Base-by-base conservation (phyloP, 2,888 invertebrate genomes). In the Falcaria lacertinaria region DNA sequence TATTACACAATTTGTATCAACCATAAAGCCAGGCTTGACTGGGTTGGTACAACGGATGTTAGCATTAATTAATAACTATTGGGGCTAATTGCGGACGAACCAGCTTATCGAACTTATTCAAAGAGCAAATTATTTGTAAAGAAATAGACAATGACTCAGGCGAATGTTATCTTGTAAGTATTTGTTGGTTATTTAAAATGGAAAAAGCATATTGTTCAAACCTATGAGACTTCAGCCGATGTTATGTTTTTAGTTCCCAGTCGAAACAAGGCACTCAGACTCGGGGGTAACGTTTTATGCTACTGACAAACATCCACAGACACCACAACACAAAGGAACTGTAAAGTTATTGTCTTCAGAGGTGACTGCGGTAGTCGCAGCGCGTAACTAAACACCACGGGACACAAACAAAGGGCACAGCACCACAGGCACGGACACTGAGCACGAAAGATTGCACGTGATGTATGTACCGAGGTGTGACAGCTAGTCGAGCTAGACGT, bases 321-420 rank as follows among this genome's bases (percentile, higher is more conserved):
- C 71, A 66, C 67, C 67, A 69, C 66, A 64, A 70, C 78, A 87
- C 86, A 87, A 84, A 84, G 86, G 74, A 75, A 68, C 60, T 51
- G 62, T 56, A 69, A 65, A 59, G 56, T 64, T 71, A 69, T 74
- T 73, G 69, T 72, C 55, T 63, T 56, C 48, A 44, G 45, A 64
- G 57, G 43, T 45, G 50, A 60, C 52, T 47, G 58, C 50, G 42
- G 51, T 48, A 45, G 50, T 53, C 54, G 54, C 54, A 49, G 58
- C 57, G 65, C 60, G 59, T 60, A 70, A 67, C 61, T 67, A n/a
- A n/a, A n/a, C 69, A 71, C 64, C 52, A 67, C 64, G 65, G 61
- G 57, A 58, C 65, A 77, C 69, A 64, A 69, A 76, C 71, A 78
- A 73, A 73, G 69, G 62, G 54, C 76, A 78, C 76, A 72, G 57